These are phyloP conservation scores for Rhodinocichla rosea DNA, from an alignment of 2,113 vertebrate species.

Conservation along the genomic window DNA sequence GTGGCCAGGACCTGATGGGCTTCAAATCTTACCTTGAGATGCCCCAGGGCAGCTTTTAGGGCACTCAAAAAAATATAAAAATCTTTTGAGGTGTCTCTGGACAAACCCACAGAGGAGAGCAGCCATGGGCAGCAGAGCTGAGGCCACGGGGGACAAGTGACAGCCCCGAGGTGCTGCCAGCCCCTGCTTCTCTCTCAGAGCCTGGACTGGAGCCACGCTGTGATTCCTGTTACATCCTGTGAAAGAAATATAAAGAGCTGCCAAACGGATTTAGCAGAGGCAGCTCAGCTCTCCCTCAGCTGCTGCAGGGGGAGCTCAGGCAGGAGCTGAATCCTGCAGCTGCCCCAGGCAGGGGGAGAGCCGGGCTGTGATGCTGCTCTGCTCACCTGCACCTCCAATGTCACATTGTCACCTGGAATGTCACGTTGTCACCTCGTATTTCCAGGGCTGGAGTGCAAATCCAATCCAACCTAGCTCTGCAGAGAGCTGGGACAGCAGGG, in stretches of 20 bases:
- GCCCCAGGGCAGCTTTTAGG: not conserved
- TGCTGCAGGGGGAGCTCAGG: not conserved
- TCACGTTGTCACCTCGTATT: not conserved
- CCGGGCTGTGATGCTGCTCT: not conserved
- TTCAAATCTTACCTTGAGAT: not conserved
- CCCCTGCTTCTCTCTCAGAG: not conserved
- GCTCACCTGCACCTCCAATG: not conserved
- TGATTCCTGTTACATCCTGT: not conserved
- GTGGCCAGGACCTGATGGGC: not conserved
- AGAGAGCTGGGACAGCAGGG: not conserved
- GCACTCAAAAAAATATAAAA: not conserved
- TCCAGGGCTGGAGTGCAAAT: not conserved
- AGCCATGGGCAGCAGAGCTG: not conserved
- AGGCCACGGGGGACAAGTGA: fast-evolving
- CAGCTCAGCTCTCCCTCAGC: not conserved
- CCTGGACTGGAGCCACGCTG: not conserved
- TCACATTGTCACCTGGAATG: too few relatives aligned
- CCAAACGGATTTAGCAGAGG: not conserved
- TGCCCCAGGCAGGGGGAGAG: not conserved
- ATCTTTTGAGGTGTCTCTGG: not conserved
- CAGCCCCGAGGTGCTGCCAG: not conserved
- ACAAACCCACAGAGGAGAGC: not conserved
- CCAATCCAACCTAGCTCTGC: not conserved
- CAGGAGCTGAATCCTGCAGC: not conserved
- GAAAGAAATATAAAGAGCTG: not conserved